Conservation (phyloP, 2,113 vertebrate genomes). For the Chloebia gouldiae region DNA sequence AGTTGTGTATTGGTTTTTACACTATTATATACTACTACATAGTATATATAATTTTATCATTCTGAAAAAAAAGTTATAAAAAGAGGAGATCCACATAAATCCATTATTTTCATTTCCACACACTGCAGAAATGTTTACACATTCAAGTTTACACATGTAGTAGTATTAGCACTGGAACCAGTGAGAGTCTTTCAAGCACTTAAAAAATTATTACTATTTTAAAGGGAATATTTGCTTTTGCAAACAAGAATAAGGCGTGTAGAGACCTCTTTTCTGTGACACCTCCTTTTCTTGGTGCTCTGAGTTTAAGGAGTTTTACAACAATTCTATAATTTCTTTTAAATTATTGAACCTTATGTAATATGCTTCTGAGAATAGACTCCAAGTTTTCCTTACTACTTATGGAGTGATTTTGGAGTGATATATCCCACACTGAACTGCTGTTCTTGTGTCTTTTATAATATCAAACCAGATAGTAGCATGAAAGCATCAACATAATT, state of each 20-base stretch:
- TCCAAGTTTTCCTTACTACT: neutral
- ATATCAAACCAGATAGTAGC: slow-evolving; percentile 59
- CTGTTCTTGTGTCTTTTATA: slow-evolving; percentile 35
- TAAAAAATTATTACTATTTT: neutral
- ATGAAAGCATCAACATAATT: slow-evolving; percentile 53
- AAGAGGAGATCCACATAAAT: neutral
- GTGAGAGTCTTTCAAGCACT: neutral
- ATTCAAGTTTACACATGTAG: neutral
- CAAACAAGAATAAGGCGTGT: neutral
- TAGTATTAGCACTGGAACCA: neutral
- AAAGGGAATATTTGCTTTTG: neutral
- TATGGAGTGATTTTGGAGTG: neutral
- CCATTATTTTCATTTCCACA: neutral
- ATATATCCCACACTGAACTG: slow-evolving; percentile 27
- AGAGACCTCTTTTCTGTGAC: neutral
- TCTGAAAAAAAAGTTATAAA: neutral
- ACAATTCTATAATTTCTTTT: neutral
- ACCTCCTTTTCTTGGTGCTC: neutral
- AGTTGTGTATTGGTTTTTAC: neutral
- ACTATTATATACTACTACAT: neutral
- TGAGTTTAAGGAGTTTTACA: neutral
- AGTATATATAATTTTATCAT: neutral
- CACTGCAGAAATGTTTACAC: neutral
- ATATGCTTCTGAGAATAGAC: neutral
- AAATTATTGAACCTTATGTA: neutral